Conservation (phyloP, 2,113 vertebrate species). For the Pristiophorus japonicus region DNA sequence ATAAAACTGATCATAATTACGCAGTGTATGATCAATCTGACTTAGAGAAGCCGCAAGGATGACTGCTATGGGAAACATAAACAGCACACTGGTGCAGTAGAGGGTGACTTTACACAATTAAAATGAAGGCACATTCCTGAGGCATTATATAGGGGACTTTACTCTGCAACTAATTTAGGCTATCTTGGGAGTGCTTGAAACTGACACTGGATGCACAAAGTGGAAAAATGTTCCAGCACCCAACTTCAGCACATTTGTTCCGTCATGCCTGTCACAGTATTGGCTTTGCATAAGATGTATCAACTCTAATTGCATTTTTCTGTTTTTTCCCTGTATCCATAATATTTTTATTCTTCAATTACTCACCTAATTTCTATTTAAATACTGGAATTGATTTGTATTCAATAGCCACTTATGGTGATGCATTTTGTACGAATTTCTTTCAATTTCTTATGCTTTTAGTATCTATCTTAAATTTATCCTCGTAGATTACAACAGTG, state of each 20-base stretch:
- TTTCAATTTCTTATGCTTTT: neutral
- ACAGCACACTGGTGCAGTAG: constrained; percentile 14
- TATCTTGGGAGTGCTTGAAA: neutral
- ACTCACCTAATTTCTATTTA: neutral
- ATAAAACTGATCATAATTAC: constrained; percentile 25
- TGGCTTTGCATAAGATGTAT: neutral
- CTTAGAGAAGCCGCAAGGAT: constrained; percentile 3
- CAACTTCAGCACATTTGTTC: neutral
- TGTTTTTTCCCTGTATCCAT: neutral
- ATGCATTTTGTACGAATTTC: neutral
- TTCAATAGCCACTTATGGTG: neutral
- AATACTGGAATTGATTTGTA: neutral
- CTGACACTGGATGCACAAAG: neutral
- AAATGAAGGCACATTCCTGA: neutral
- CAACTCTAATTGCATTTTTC: neutral
- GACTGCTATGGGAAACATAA: constrained; percentile 25
- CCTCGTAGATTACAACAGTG: too few relatives aligned
- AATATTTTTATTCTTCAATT: neutral
- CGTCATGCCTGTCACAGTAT: neutral
- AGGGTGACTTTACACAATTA: constrained; percentile 24
- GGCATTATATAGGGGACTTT: neutral
- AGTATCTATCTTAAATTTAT: neutral
- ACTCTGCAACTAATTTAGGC: neutral
- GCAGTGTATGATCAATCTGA: constrained; percentile 22
- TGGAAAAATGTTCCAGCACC: neutral